These are phyloP conservation scores for Sander vitreus DNA, from an alignment of 2,113 vertebrate species.

Conservation along the genomic window DNA sequence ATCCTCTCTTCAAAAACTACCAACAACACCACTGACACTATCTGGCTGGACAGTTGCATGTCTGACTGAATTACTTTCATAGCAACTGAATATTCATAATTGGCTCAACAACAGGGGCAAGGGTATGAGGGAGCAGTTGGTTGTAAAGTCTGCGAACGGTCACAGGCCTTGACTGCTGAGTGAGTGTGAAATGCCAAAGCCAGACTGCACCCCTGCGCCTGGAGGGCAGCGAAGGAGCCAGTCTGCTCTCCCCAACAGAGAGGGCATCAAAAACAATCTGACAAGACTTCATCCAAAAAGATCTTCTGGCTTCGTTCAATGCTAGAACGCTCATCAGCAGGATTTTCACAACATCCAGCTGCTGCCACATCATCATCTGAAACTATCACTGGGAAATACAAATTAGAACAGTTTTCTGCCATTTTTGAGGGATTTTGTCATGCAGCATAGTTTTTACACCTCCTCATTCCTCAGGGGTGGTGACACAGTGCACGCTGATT, in stretches of 20 bases:
- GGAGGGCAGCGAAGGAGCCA: constrained; percentile 76
- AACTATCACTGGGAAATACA: too few species aligned
- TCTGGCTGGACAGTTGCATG: constrained; percentile 90
- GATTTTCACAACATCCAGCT: constrained; percentile 22
- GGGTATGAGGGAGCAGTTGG: constrained; percentile 80
- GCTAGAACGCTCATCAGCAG: constrained; percentile 14
- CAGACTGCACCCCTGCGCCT: constrained; percentile 77
- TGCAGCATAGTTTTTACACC: constrained; percentile 38
- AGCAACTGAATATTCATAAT: constrained; percentile 91
- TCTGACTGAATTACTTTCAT: constrained; percentile 94
- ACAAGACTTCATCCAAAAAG: constrained; percentile 65
- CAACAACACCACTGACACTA: constrained; percentile 87
- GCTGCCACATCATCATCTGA: constrained; percentile 1
- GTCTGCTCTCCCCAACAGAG: constrained; percentile 62
- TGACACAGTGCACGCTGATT: constrained; percentile 61
- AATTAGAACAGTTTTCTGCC: constrained; percentile 8
- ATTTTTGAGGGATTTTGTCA: constrained; percentile 27
- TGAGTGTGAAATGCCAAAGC: constrained; percentile 87
- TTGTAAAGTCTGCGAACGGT: constrained; percentile 76
- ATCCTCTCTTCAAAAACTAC: constrained; percentile 59
- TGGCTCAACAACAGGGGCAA: constrained; percentile 89
- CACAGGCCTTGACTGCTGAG: constrained; percentile 86
- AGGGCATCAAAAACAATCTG: constrained; percentile 75
- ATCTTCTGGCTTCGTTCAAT: constrained; percentile 44
- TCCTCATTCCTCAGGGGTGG: constrained; percentile 64